A percentile compares a stretch with the other conserved stretches of the same genome.
These are phyloP conservation scores for Dryococelus australis DNA, from an alignment of 2,888 invertebrate species.

Conservation along the genomic window DNA sequence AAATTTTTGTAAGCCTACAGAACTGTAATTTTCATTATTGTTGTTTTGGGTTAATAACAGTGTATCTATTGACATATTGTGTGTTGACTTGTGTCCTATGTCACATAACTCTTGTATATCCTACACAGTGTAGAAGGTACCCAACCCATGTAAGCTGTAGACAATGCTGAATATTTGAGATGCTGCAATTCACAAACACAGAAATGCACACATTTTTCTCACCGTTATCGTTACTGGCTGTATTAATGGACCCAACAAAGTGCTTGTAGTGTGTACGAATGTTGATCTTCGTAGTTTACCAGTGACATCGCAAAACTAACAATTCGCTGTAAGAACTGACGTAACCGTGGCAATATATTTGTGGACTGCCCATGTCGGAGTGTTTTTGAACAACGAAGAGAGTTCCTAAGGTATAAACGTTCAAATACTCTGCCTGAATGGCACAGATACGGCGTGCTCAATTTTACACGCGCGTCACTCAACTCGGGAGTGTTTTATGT, in stretches of 20 bases:
- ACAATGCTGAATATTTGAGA: neutral
- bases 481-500: neutral
- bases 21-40: neutral
- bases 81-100: neutral
- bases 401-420: neutral
- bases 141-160: neutral
- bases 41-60: neutral
- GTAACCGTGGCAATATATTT: conserved; percentile 10
- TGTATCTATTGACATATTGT: neutral
- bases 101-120: neutral
- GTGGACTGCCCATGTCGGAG: neutral
- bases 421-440: conserved; percentile 16
- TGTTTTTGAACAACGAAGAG: conserved; percentile 8
- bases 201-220: neutral
- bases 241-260: neutral
- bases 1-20: neutral
- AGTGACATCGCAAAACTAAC: neutral
- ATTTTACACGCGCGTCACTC: neutral
- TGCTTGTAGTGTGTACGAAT: neutral
- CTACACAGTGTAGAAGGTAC: neutral
- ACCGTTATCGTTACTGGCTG: neutral
- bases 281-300: neutral
- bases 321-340: neutral
- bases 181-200: neutral
- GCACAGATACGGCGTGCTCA: neutral